phyloP scores from a whole-genome alignment of 2,888 invertebrate species.

The Slavum lentiscoides region DNA sequence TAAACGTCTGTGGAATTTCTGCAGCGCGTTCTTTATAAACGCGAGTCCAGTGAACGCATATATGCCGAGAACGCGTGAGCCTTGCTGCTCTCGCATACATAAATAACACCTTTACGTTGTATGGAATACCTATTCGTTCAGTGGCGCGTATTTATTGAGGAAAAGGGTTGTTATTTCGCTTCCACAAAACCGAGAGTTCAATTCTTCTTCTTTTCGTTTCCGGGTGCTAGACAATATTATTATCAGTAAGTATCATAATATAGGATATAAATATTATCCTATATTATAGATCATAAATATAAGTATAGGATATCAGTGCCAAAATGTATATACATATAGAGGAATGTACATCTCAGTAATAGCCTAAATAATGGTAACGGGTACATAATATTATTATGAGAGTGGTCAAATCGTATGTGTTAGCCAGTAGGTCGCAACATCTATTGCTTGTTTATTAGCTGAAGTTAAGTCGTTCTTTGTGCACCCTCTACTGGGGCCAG shows the following conservation, averaged over 20 bases:
- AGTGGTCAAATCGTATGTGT: too few species aligned
- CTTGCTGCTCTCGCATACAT: background rate
- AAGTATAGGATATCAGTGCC: background rate
- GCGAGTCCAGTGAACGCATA: background rate
- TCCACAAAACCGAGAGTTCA: too few species aligned
- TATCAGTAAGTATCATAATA: background rate
- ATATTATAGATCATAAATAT: too few species aligned
- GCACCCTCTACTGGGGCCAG: background rate
- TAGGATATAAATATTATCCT: background rate
- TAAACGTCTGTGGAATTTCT: slow-evolving; percentile 37
- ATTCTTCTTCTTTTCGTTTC: background rate
- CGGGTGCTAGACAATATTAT: background rate
- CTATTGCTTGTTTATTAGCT: background rate
- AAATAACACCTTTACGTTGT: slow-evolving; percentile 2
- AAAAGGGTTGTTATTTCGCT: too few species aligned
- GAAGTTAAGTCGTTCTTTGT: background rate
- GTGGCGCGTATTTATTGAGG: too few species aligned
- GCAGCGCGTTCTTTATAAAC: background rate
- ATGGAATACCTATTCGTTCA: too few species aligned
- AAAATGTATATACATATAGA: background rate
- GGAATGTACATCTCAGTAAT: too few species aligned
- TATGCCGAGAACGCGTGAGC: too few species aligned
- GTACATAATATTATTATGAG: too few species aligned
- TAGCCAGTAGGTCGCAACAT: background rate
- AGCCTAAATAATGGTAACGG: too few species aligned